Base-by-base conservation (phyloP, 2,888 invertebrate genomes). In the Cantharis rufa region DNA sequence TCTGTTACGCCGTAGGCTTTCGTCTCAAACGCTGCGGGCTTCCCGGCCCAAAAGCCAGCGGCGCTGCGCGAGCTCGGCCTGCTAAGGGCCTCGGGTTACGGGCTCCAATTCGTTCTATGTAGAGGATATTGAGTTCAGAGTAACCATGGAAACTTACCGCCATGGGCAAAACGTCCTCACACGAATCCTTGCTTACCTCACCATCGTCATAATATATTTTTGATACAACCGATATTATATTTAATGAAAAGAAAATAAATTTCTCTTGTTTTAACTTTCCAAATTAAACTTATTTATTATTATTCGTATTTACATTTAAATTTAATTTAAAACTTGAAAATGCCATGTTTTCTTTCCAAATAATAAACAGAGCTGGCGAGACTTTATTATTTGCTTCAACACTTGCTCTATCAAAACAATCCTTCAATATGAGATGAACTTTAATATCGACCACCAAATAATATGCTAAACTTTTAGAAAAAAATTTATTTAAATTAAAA, bases 51-150 rank as follows among this genome's bases (percentile, higher is more conserved):
- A 77, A 32, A 78, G 79, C 84, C 81, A 70, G 63, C 62, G 81
- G 83, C 84, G 82, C 82, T 83, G 80, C 80, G 81, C 80, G 82
- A 81, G 82, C 83, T 79, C 77, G 81, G 81, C 81, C 82, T 74
- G 75, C 73, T 68, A 73, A 48, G 27, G 75, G 21, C 80, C 78
- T 16, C 64, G 21, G 76, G 79, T 74, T 79, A 76, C 72, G 74
- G 79, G 80, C 82, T 81, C 82, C 84, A 84, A 85, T 85, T 85
- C 84, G 84, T 85, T 85, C 85, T 85, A 84, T 86, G 86, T 84
- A 83, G 85, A 85, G 84, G 85, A 85, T 86, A 86, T 85, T 84
- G 86, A 85, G 85, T 86, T 85, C 82, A 80, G 80, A 82, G 84
- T 86, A 81, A 82, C 85, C 85, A 85, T 86, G 85, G 86, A 81